These are phyloP conservation scores for Mus caroli DNA, from an alignment of 2,797 vertebrate genomes.

Conservation along the genomic window DNA sequence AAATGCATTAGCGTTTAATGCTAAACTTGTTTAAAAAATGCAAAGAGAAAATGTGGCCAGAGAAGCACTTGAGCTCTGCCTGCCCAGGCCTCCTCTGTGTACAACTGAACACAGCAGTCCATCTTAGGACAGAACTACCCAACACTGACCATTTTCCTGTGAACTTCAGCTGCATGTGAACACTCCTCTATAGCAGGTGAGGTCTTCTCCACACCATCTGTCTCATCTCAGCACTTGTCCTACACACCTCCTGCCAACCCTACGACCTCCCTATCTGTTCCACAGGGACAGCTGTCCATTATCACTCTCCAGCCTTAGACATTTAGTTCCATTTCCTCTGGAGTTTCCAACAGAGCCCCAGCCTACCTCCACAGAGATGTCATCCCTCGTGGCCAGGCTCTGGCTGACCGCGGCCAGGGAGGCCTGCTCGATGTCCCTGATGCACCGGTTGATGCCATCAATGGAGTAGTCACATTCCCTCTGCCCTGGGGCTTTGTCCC, in stretches of 20 bases:
- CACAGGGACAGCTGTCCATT: neutral
- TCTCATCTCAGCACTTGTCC: neutral
- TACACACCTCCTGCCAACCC: neutral
- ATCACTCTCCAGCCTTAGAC: neutral
- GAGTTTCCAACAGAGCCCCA: neutral
- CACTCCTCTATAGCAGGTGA: neutral
- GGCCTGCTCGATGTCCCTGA: conserved; percentile 98
- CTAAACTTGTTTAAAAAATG: neutral
- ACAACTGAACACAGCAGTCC: neutral
- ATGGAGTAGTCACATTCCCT: conserved; percentile 98
- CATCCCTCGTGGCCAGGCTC: conserved; percentile 96
- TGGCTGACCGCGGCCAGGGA: conserved; percentile 96
- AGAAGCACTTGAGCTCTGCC: neutral
- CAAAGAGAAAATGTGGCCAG: neutral
- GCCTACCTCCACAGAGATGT: conserved; percentile 98
- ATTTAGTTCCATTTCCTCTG: neutral
- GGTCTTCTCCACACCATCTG: neutral
- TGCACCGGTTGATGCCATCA: conserved; percentile 97
- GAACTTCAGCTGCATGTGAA: neutral
- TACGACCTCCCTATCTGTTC: neutral
- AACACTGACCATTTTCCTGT: neutral
- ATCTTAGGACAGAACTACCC: neutral
- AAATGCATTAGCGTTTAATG: neutral
- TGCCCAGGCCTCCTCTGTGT: neutral
- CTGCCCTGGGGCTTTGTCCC: conserved; percentile 99